Evolutionary conservation across 2,797 vertebrate genomes (phyloP).

Genomic region (Lutjanus campechanus): DNA sequence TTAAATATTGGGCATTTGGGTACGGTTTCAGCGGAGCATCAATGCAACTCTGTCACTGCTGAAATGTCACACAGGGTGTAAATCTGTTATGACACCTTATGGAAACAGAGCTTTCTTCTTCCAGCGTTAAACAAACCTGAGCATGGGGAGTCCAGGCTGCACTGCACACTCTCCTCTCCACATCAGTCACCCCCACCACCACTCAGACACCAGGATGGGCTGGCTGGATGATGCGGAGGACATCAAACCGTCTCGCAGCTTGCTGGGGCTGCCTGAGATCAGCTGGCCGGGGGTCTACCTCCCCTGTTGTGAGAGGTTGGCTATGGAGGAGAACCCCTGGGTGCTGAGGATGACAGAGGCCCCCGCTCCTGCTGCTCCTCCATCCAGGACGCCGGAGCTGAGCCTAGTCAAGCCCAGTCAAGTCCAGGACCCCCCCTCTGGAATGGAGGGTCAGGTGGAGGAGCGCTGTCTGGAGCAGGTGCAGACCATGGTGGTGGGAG

Average conservation of each 20-base stretch:
- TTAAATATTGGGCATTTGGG: constrained; percentile 63
- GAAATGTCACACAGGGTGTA: constrained; percentile 28
- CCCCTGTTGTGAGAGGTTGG: constrained; percentile 89
- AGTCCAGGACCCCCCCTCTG: constrained; percentile 70
- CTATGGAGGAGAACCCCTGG: constrained; percentile 84
- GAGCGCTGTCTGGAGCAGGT: constrained; percentile 95
- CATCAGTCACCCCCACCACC: constrained; percentile 71
- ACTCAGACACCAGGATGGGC: constrained; percentile 75
- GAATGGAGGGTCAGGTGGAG: constrained; percentile 88
- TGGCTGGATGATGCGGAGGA: constrained; percentile 81
- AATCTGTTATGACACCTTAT: constrained; percentile 6
- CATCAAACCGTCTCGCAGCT: constrained; percentile 78
- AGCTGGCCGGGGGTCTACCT: constrained; percentile 86
- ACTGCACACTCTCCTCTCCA: constrained; percentile 62
- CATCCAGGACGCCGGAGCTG: constrained; percentile 59
- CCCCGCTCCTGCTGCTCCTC: constrained; percentile 22
- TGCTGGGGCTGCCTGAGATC: constrained; percentile 82
- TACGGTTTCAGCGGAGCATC: constrained; percentile 41
- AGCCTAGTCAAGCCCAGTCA: constrained; percentile 88
- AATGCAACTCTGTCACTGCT: constrained; percentile 29
- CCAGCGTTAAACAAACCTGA: constrained; percentile 32
- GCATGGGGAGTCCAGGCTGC: constrained; percentile 89
- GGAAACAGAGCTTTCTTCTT: constrained; percentile 15
- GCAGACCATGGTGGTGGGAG: constrained; percentile 94
- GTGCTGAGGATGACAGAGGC: constrained; percentile 79